These are phyloP conservation scores for Zosterops japonicus DNA, from an alignment of 2,113 vertebrate species.

Conservation along the genomic window DNA sequence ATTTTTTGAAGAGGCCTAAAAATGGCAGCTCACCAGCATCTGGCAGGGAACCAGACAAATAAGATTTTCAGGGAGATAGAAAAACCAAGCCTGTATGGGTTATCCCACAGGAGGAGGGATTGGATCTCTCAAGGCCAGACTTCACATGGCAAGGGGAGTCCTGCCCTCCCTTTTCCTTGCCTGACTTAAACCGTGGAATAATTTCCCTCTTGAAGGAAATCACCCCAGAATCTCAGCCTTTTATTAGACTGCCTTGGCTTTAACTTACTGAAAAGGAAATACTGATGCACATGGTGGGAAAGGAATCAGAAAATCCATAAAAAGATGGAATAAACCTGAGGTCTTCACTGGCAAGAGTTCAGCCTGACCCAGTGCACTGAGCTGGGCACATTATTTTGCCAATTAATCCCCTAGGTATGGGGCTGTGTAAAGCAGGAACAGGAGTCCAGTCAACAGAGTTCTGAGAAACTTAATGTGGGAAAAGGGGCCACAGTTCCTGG, in stretches of 20 bases:
- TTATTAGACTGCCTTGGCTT: not conserved
- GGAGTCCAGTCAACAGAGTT: not conserved
- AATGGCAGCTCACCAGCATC: not conserved
- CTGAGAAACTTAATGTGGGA: accelerated
- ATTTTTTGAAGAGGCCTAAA: not conserved
- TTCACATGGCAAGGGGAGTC: not conserved
- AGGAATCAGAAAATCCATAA: not conserved
- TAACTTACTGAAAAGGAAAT: not conserved
- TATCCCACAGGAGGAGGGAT: not conserved
- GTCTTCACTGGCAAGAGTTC: not conserved
- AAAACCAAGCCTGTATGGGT: not conserved
- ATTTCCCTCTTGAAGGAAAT: not conserved
- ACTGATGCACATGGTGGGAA: not conserved
- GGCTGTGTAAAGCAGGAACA: not conserved
- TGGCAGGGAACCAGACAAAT: not conserved
- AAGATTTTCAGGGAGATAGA: not conserved
- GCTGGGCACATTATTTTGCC: accelerated
- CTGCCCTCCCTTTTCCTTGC: not conserved
- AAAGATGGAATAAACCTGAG: not conserved
- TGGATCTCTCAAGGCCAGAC: not conserved
- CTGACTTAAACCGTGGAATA: not conserved
- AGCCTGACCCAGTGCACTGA: accelerated
- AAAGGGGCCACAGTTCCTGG: accelerated
- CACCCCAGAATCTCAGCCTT: not conserved
- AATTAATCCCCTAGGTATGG: accelerated